Base-by-base conservation (phyloP, 2,888 invertebrate genomes). In the Rhagonycha lutea region DNA sequence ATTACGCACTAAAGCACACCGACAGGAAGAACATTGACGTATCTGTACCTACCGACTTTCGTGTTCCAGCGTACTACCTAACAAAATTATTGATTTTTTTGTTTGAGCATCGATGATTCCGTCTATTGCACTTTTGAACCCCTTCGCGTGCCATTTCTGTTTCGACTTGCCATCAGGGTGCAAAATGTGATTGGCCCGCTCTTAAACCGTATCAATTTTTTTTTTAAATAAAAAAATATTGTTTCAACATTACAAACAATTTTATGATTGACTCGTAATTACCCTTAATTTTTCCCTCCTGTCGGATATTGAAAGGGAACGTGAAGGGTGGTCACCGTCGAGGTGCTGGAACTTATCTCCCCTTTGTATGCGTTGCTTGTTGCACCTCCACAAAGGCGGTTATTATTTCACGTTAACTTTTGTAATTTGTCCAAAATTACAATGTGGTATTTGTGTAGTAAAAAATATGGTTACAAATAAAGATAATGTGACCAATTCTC, bases 1-100 rank as follows among this genome's bases (percentile, higher is more conserved):
- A 63, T 63, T 63, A 63, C 63, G 63, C 63, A 63, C 63, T 63
- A 63, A 63, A 63, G 63, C 63, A 63, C 63, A 63, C 63, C 63
- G 63, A 18, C 63, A 24, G 18, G 63, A 63, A 47, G 32, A 63
- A 63, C 63, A 63, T 63, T 63, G 63, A 24, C 63, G 63, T 12
- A 24, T 63, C 63, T 63, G 63, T 63, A 63, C 63, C 63, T 63
- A 63, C 63, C 32, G 32, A 47, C 32, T 47, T 47, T 47, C 32
- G n/a, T 47, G 32, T 47, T 47, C 4, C 32, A n/a, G 32, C n/a
- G 32, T 47, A 47, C 32, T 47, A 47, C 32, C 32, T 47, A 47
- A 47, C 32, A 47, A 47, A 5, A 47, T 47, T 47, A 47, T 47
- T 47, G 32, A 47, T 47, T 47, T 47, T 47, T 47, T 47, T 47